Evolutionary conservation across 2,113 vertebrate genomes (phyloP), one percentile per base, ranked within the genome.

Genomic region (Erinaceus europaeus): DNA sequence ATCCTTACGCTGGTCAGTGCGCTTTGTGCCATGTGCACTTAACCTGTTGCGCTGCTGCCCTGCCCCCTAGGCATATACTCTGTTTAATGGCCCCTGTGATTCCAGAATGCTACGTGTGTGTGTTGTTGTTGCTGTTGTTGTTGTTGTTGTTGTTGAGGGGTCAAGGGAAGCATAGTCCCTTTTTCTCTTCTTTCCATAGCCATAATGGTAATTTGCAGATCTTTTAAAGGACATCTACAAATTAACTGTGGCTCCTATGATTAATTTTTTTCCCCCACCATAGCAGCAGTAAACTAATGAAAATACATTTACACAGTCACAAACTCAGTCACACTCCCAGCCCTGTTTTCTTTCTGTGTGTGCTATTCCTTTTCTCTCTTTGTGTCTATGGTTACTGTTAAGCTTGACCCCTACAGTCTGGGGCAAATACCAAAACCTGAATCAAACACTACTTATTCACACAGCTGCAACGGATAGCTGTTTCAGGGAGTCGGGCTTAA

Each of bases 381-480:
- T 67, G 59, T 84, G 0, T 53, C 86, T 91, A 25, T 23, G 75
- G 42, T 53, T 80, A 89, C 93, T 89, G 81, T 52, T 80, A 44
- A 57, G 64, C 62, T n/a, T 94, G 95, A 96, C 89, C 92, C 91
- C 87, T 68, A 78, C 80, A 73, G 76, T 25, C 82, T 59, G 91
- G 92, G 94, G 89, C 92, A 96, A 93, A 96, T 89, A 91, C 81
- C 91, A 69, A 88, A 84, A 48, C 86, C 69, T 67, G 90, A 59
- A 1, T 20, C n/a, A 69, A 87, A n/a, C 59, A 34, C 94, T 72
- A 7, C 82, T 96, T 90, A 71, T 84, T 92, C 74, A 29, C 48
- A n/a, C 88, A 94, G 82, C 94, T 90, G 93, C 36, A 74, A n/a
- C 83, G 86, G 50, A 32, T 53, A 76, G 72, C 44, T 3, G 53